Percentiles rank a stretch among this genome's conserved stretches.
Conservation (phyloP, 2,888 invertebrate species). For the Brenthis hecate region DNA sequence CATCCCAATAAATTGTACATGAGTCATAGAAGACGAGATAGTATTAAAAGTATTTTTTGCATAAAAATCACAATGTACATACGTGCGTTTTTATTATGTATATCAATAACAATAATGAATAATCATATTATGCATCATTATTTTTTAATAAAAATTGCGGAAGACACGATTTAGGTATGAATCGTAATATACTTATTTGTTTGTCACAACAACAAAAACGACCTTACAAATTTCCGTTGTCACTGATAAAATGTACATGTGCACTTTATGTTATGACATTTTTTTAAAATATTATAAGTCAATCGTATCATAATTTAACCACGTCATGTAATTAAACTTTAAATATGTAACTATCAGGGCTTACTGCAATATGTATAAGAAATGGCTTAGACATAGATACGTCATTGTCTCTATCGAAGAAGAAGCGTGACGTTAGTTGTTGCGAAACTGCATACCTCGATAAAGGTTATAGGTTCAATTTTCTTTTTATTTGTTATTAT, state of each 20-base stretch:
- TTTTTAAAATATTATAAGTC: neutral
- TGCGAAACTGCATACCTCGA: too few species aligned
- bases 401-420: too few species aligned
- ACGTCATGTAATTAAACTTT: too few species aligned
- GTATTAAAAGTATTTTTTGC: neutral
- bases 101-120: neutral
- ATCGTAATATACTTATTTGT: slow-evolving; percentile 3
- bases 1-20: too few species aligned
- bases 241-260: slow-evolving; percentile 16
- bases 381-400: too few species aligned
- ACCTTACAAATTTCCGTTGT: slow-evolving; percentile 21
- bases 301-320: too few species aligned
- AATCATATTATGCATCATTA: slow-evolving; percentile 8
- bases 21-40: too few species aligned
- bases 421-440: too few species aligned
- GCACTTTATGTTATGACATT: neutral
- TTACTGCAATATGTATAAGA: too few species aligned
- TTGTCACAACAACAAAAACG: slow-evolving; percentile 24
- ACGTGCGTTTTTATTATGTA: slow-evolving; percentile 3
- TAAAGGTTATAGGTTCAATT: too few species aligned
- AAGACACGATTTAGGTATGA: slow-evolving; percentile 27
- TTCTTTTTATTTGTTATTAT: too few species aligned
- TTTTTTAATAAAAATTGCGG: slow-evolving; percentile 17
- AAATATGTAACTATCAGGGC: too few species aligned
- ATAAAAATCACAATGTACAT: neutral